These are phyloP conservation scores for Eudyptes chrysolophus DNA, from an alignment of 2,113 vertebrate genomes.

Conservation along the genomic window DNA sequence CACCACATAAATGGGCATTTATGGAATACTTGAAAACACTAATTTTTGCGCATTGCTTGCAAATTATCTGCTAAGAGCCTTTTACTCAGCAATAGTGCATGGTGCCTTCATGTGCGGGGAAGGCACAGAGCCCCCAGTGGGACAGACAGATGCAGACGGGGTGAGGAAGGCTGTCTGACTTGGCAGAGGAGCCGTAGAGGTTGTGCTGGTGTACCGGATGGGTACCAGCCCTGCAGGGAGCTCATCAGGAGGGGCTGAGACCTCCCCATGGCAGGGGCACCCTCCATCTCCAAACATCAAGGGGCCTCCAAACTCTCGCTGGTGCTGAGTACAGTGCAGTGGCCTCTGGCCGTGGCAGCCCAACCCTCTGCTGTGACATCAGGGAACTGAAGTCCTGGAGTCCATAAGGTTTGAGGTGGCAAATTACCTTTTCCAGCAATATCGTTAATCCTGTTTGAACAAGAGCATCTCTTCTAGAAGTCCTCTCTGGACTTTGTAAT, in stretches of 20 bases:
- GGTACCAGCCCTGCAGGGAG: neutral
- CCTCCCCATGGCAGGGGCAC: neutral
- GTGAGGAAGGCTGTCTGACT: neutral
- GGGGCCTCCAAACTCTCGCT: neutral
- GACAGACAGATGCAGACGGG: neutral
- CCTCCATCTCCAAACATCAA: neutral
- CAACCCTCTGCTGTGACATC: neutral
- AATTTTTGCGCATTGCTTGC: neutral
- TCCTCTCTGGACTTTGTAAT: neutral
- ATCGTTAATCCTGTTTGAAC: neutral
- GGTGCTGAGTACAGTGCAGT: too few species aligned
- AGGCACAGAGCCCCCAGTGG: neutral
- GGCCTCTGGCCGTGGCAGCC: neutral
- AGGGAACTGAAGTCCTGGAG: neutral
- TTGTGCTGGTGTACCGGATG: neutral
- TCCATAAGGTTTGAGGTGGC: neutral
- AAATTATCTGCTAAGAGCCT: neutral
- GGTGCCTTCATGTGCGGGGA: neutral
- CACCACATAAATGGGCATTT: neutral
- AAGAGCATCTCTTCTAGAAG: neutral
- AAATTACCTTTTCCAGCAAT: neutral
- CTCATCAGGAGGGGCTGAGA: neutral
- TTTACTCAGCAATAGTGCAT: neutral
- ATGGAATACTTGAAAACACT: neutral
- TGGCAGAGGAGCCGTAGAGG: neutral